Conservation (phyloP, 2,888 invertebrate species). For the Trisateles emortualis region DNA sequence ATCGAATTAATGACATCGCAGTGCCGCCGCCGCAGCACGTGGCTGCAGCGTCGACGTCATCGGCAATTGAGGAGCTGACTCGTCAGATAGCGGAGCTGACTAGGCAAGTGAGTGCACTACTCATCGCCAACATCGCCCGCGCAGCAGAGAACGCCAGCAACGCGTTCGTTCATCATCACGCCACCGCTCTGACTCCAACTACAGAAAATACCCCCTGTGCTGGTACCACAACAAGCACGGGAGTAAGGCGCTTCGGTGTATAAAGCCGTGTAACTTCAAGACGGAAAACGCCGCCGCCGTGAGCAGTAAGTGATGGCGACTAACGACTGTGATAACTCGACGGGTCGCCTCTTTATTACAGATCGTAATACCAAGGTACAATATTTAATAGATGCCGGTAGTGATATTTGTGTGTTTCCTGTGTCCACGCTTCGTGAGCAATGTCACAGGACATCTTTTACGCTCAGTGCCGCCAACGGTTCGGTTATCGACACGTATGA, state of each 20-base stretch:
- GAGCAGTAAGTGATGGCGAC: neutral
- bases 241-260: neutral
- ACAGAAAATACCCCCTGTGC: conserved; percentile 26
- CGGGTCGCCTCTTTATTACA: neutral
- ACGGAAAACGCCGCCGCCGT: neutral
- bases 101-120: neutral
- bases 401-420: too few species aligned
- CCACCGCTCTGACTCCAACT: conserved; percentile 11
- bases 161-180: neutral
- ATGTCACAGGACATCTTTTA: too few species aligned
- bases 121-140: neutral
- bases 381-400: neutral
- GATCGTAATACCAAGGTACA: neutral
- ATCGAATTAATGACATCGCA: conserved; percentile 26
- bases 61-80: neutral
- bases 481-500: too few species aligned
- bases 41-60: neutral
- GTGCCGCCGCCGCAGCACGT: conserved; percentile 15
- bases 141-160: conserved; percentile 6
- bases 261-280: neutral
- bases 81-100: conserved; percentile 2
- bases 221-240: conserved; percentile 34
- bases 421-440: too few species aligned
- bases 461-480: too few species aligned
- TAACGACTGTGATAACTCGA: neutral